phyloP scores from a whole-genome alignment of 2,888 invertebrate species.

The Aproaerema taeniolella region DNA sequence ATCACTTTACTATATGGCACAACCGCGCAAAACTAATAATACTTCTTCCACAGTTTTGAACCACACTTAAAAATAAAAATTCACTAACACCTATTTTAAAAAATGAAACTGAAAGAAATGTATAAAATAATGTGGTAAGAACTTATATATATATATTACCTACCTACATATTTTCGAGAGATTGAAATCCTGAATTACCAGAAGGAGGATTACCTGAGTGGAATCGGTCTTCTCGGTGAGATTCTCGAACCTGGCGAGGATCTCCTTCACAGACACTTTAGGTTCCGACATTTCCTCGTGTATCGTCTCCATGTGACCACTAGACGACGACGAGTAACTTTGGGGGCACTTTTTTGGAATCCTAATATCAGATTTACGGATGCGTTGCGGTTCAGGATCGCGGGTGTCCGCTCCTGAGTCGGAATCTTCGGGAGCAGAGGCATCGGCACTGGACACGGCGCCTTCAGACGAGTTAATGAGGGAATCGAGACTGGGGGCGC shows the following conservation, averaged over 20 bases:
- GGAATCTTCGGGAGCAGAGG: constrained; percentile 79
- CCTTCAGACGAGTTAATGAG: constrained; percentile 83
- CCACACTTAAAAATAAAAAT: no score
- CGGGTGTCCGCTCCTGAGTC: constrained; percentile 83
- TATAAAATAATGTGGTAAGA: no score
- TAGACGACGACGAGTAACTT: constrained; percentile 75
- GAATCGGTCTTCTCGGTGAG: constrained; percentile 71
- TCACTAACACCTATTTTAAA: no score
- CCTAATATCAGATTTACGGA: constrained; percentile 36
- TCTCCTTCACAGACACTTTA: constrained; percentile 90
- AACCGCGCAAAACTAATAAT: no score
- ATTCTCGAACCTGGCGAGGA: constrained; percentile 88
- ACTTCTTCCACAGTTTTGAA: no score
- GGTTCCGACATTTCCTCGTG: constrained; percentile 86
- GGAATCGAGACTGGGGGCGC: constrained; percentile 81
- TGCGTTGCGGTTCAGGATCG: constrained; percentile 51
- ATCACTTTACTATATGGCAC: no score
- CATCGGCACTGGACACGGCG: constrained; percentile 79
- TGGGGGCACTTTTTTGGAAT: constrained; percentile 61
- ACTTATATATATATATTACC: no score
- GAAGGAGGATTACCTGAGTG: constrained; percentile 38
- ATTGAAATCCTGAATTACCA: no score
- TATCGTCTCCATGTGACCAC: constrained; percentile 88
- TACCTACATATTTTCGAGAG: no score
- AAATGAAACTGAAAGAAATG: no score